These are phyloP conservation scores for Syrphus vitripennis DNA, from an alignment of 2,888 invertebrate species.

Conservation along the genomic window DNA sequence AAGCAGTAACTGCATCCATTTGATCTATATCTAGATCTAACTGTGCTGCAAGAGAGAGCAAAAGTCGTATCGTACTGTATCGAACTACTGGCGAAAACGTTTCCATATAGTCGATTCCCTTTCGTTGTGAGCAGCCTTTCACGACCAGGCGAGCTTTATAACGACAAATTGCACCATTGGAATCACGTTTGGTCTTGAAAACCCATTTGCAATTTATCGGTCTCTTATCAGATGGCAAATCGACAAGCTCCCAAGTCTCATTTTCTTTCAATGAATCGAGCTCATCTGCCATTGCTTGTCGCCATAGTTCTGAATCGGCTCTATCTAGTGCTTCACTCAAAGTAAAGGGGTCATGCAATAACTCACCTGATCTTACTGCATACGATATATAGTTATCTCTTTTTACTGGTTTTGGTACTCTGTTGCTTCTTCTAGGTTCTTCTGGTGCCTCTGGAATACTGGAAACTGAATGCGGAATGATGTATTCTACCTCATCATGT, in stretches of 20 bases:
- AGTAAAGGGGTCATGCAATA: background rate
- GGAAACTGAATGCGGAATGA: background rate
- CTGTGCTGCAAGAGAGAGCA: background rate
- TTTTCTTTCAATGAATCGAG: slow-evolving; percentile 68
- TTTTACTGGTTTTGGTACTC: slow-evolving; percentile 1
- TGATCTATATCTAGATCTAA: background rate
- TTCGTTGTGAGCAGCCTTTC: background rate
- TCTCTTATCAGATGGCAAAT: background rate
- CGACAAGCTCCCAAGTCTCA: slow-evolving; percentile 23
- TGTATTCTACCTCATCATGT: background rate
- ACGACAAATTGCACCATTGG: background rate
- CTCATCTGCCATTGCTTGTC: slow-evolving; percentile 71
- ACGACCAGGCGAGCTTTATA: background rate
- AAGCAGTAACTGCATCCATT: background rate
- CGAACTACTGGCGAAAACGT: background rate
- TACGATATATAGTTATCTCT: background rate
- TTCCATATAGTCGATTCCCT: background rate
- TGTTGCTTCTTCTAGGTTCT: background rate
- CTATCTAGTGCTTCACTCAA: background rate
- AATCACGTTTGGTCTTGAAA: background rate
- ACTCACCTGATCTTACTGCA: background rate
- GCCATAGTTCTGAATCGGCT: slow-evolving; percentile 8
- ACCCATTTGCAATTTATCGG: too few species aligned
- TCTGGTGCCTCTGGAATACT: background rate
- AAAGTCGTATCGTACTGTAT: background rate